phyloP scores from a whole-genome alignment of 2,797 vertebrate genomes.

The Sylvia borin region DNA sequence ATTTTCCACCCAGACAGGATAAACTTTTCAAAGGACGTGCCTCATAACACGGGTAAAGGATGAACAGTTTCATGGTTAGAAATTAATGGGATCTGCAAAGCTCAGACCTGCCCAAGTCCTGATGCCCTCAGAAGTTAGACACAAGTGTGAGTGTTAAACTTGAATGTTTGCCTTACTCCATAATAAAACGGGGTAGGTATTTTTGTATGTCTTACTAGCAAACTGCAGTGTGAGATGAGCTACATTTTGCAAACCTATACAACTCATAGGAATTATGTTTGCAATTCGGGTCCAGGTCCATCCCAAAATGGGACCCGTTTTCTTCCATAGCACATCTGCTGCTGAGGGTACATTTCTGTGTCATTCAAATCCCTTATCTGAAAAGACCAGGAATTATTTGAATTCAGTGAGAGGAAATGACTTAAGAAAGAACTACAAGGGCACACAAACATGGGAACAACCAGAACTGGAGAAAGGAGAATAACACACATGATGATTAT shows the following conservation, averaged over 20 bases:
- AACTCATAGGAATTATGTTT: neutral
- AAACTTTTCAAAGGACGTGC: neutral
- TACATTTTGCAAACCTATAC: neutral
- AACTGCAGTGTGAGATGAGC: neutral
- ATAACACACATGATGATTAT: neutral
- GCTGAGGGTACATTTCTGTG: neutral
- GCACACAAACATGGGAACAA: neutral
- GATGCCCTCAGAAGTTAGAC: neutral
- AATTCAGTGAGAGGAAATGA: slow-evolving; percentile 28
- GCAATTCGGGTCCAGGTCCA: neutral
- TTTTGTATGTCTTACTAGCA: neutral
- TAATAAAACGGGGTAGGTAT: neutral
- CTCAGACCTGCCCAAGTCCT: neutral
- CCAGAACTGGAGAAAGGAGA: neutral
- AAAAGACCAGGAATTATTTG: slow-evolving; percentile 35
- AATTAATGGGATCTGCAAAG: neutral
- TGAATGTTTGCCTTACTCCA: neutral
- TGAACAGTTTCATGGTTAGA: neutral
- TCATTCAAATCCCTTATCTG: slow-evolving; percentile 10
- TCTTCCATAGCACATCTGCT: neutral
- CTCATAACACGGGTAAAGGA: neutral
- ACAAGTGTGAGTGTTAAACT: neutral
- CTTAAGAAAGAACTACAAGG: neutral
- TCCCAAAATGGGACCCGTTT: neutral
- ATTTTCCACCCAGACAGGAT: neutral